These are phyloP conservation scores for Cheilosia scutellata DNA, from an alignment of 2,888 invertebrate genomes.

Conservation along the genomic window DNA sequence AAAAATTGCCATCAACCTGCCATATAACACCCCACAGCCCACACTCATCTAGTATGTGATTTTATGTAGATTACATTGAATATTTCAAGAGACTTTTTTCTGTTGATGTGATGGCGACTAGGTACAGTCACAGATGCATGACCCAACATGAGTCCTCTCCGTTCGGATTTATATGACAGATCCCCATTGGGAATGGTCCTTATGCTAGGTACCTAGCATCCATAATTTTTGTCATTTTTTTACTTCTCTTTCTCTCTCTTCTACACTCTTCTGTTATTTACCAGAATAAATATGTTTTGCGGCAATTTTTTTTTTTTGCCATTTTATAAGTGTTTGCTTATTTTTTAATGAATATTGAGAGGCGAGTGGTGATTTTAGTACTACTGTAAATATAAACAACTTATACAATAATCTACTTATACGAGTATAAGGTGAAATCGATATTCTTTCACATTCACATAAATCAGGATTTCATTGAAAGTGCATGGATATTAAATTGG, in stretches of 20 bases:
- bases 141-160: slow-evolving; percentile 46
- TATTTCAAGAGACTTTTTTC: slow-evolving; percentile 60
- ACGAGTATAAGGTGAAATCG: too few species aligned
- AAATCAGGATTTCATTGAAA: slow-evolving; percentile 66
- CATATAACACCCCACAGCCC: slow-evolving; percentile 4
- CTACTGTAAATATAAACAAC: too few species aligned
- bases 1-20: slow-evolving; percentile 16
- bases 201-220: slow-evolving; percentile 10
- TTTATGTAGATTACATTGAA: slow-evolving; percentile 71
- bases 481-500: slow-evolving; percentile 59
- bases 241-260: background rate
- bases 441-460: slow-evolving; percentile 47
- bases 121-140: slow-evolving; percentile 33
- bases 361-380: slow-evolving; percentile 67
- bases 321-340: slow-evolving; percentile 63
- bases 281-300: slow-evolving; percentile 52
- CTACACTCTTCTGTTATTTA: background rate
- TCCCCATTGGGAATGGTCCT: slow-evolving; percentile 64
- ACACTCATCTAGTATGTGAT: slow-evolving; percentile 57
- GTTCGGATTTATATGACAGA: slow-evolving; percentile 68
- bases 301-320: slow-evolving; percentile 24
- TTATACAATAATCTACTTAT: too few species aligned
- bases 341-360: slow-evolving; percentile 59
- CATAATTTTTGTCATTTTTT: slow-evolving; percentile 36
- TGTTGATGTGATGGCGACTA: background rate